Evolutionary conservation across 2,888 invertebrate species (phyloP), one percentile per base, ranked within the genome.

Genomic region (Xanthostigma xanthostigma): DNA sequence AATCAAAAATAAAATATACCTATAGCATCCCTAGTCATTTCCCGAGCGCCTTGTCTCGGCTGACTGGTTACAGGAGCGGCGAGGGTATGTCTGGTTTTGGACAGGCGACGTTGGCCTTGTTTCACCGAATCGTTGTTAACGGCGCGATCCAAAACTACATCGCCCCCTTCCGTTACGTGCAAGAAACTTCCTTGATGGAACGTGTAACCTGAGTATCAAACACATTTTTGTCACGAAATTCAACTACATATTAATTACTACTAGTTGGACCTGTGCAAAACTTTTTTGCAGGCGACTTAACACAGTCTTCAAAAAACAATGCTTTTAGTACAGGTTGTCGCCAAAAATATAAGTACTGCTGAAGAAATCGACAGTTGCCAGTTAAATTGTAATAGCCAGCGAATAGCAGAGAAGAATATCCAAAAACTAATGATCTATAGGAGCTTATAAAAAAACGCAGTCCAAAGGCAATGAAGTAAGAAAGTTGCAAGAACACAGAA

Each of bases 151-250:
- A 79, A 61, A 39, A 79, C 70, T 5, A 80, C 74, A 53, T 77
- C 73, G 3, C 80, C 79, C 47, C 66, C 71, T 44, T 75, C 71
- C 1, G 77, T 78, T 41, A 82, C 72, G 53, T 78, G 78, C 35
- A 84, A 62, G 56, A 81, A 81, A 53, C 79, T 77, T 2, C 79
- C 80, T 61, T 84, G 84, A 57, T 83, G 81, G 60, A 79, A 75
- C 0, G 82, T 83, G 58, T 79, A 84, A 6, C 81, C 71, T 69
- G 49, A 44, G 58, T 56, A 49, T 12, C 49, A 40, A 36, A 49
- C 27, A 52, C n/a, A n/a, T n/a, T 42, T 34, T 49, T 38, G 14
- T 17, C 33, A 48, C 10, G 37, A 46, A 47, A 33, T 6, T 3
- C 27, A 27, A 14, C 46, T 49, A 5, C 13, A 11, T 50, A 36